Evolutionary conservation across 2,113 vertebrate species (phyloP), one percentile per base, ranked within the genome.

Genomic region (Tychaedon coryphoeus): DNA sequence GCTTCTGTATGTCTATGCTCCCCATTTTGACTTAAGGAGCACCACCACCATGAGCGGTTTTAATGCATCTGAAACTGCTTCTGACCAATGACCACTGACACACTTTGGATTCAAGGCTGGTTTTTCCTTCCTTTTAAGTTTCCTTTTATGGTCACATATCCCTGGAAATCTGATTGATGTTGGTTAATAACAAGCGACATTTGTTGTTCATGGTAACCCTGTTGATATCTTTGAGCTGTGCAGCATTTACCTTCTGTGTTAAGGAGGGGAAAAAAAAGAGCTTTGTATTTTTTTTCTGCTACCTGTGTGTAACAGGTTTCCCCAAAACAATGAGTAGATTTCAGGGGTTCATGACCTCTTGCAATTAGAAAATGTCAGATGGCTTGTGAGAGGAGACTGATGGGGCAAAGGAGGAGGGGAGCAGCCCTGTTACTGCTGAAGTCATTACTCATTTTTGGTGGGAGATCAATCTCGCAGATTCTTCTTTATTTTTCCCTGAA

Each of bases 301-400:
- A 20, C 28, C 28, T 28, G 10, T 43, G n/a, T 62, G 78, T 45
- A 87, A 64, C 25, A 19, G 26, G 14, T 64, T 93, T 93, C 29
- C 15, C 19, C 58, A 50, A 78, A 88, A 79, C 48, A 69, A 19
- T 50, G 34, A 40, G 58, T 48, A 90, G 56, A 62, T 80, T 80
- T 88, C 58, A 26, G 54, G 54, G 42, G 33, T 76, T 93, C 1
- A 0, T 66, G 88, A 80, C 72, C 60, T 74, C 50, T 45, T 83
- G 82, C 38, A 90, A 66, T 90, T 71, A 87, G 69, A 91, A 91
- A 47, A 64, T 28, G 43, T 96, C 77, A 78, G 84, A 28, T 85
- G 80, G 51, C n/a, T 71, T 70, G 67, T 47, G 51, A 74, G 50
- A 86, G 60, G n/a, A 66, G 74, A 13, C 28, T 77, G 70, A 22